Percentiles rank a stretch among this genome's conserved stretches.
phyloP scores from a whole-genome alignment of 2,113 vertebrate species.

The Pangasianodon hypophthalmus region DNA sequence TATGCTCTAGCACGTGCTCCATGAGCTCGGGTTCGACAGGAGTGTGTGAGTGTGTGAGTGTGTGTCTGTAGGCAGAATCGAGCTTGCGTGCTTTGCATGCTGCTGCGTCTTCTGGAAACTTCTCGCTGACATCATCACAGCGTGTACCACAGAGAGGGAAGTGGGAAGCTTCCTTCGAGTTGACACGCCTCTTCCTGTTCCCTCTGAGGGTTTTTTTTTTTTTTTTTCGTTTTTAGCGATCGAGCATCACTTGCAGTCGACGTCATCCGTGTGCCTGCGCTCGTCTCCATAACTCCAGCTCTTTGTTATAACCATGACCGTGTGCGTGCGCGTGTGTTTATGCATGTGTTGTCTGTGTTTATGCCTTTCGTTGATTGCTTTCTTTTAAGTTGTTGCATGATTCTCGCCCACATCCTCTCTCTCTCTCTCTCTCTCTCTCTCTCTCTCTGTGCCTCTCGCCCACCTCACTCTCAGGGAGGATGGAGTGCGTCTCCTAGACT shows the following conservation, averaged over 20 bases:
- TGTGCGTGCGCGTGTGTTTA: constrained; percentile 65
- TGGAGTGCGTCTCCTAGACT: constrained; percentile 96
- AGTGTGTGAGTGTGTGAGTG: background rate
- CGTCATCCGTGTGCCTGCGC: constrained; percentile 29
- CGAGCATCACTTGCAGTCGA: background rate
- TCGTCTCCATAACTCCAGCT: constrained; percentile 31
- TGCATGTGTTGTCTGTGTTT: constrained; percentile 70
- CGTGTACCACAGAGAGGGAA: background rate
- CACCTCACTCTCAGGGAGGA: constrained; percentile 91
- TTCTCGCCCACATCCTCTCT: constrained; percentile 80
- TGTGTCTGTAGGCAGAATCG: background rate
- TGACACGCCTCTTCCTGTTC: background rate
- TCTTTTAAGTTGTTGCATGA: constrained; percentile 89
- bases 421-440: constrained; percentile 70
- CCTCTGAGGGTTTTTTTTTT: background rate
- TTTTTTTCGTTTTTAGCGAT: background rate
- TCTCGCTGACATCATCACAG: constrained; percentile 49
- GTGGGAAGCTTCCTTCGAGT: background rate
- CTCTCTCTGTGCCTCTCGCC: constrained; percentile 81
- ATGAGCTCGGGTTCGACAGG: background rate
- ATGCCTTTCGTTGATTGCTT: constrained; percentile 84
- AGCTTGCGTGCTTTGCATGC: constrained; percentile 39
- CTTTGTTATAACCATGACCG: constrained; percentile 38
- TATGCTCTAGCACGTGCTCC: background rate
- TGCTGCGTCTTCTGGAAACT: constrained; percentile 35